These are phyloP conservation scores for Nephila pilipes DNA, from an alignment of 1,140 invertebrate genomes.

Conservation along the genomic window DNA sequence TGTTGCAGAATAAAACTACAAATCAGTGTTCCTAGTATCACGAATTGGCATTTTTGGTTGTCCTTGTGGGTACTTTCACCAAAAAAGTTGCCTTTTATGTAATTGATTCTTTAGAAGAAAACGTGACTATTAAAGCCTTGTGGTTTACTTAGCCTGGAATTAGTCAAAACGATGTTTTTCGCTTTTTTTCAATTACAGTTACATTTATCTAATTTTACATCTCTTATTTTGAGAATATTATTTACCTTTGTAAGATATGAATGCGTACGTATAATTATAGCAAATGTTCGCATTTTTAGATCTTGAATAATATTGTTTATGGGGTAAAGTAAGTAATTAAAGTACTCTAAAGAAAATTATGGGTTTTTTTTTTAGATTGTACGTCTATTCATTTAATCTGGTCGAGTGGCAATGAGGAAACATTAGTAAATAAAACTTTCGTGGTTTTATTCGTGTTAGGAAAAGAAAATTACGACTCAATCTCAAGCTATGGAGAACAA, in stretches of 20 bases:
- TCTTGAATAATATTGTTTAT: background rate
- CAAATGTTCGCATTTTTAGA: background rate
- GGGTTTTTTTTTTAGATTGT: background rate
- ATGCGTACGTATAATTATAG: background rate
- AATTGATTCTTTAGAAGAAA: background rate
- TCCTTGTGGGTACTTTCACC: background rate
- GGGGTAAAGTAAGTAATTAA: background rate
- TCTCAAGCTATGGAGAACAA: background rate
- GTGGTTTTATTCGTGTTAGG: background rate
- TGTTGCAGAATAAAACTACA: background rate
- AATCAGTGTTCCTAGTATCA: background rate
- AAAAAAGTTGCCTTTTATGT: background rate
- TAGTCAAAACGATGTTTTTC: background rate
- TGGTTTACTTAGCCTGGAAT: background rate
- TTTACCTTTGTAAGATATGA: background rate
- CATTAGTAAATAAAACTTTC: background rate
- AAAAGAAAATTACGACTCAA: background rate
- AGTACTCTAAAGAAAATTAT: background rate
- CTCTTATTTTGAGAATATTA: background rate
- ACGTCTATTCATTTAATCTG: background rate
- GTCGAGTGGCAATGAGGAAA: background rate
- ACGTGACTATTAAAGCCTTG: background rate
- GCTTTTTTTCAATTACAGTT: no score
- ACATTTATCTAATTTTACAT: background rate
- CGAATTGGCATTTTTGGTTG: background rate